These are phyloP conservation scores for Opisthograptis luteolata DNA, from an alignment of 2,888 invertebrate species.

Conservation along the genomic window DNA sequence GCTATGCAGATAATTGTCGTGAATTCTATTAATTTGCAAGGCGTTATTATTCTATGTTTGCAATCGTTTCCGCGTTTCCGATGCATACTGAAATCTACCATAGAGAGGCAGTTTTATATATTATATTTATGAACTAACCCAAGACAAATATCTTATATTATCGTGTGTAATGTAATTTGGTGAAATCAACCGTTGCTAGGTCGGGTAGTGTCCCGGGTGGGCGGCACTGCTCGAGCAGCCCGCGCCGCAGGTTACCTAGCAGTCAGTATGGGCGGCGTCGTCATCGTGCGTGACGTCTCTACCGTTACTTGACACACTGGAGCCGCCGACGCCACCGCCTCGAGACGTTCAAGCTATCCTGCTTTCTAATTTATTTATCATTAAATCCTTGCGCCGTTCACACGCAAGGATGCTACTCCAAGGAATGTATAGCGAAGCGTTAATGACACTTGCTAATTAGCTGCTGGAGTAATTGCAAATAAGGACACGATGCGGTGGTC, in stretches of 20 bases:
- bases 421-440: neutral
- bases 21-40: constrained; percentile 34
- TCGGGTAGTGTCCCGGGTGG: constrained; percentile 27
- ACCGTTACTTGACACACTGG: constrained; percentile 76
- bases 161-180: too few species aligned
- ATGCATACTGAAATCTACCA: constrained; percentile 27
- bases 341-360: constrained; percentile 43
- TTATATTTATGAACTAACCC: too few species aligned
- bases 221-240: constrained; percentile 32
- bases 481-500: constrained; percentile 10
- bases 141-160: too few species aligned
- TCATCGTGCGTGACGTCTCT: constrained; percentile 56
- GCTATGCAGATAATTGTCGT: constrained; percentile 40
- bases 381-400: constrained; percentile 43
- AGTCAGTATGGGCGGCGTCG: constrained; percentile 8
- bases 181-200: constrained; percentile 24
- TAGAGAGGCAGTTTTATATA: neutral
- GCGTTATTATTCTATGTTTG: too few species aligned
- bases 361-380: constrained; percentile 58
- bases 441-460: constrained; percentile 8
- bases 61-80: constrained; percentile 43
- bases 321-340: constrained; percentile 26
- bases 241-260: constrained; percentile 35
- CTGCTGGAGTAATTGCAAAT: constrained; percentile 5
- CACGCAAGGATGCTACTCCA: constrained; percentile 16